phyloP scores from a whole-genome alignment of 2,797 vertebrate genomes.

The Ctenochaetus hawaiiensis region DNA sequence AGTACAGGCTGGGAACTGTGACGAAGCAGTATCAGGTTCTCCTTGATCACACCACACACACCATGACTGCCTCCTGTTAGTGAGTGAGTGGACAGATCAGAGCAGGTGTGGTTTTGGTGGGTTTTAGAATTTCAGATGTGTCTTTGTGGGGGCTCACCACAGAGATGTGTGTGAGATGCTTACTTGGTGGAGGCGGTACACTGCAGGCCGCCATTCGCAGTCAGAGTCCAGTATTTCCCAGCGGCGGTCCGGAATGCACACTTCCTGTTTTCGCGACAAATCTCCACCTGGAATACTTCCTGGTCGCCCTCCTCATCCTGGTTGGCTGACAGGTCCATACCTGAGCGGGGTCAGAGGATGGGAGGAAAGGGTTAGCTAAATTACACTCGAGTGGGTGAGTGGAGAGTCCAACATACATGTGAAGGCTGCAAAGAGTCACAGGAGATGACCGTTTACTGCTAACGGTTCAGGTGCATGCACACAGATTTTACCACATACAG shows the following conservation, averaged over 20 bases:
- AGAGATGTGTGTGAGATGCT: slow-evolving; percentile 46
- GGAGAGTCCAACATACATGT: neutral
- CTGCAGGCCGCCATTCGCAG: slow-evolving; percentile 91
- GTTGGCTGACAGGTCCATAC: slow-evolving; percentile 97
- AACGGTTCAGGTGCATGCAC: neutral
- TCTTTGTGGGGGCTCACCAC: no score
- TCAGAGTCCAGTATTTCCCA: slow-evolving; percentile 97
- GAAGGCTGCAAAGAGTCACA: neutral
- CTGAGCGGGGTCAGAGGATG: slow-evolving; percentile 69
- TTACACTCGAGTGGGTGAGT: neutral
- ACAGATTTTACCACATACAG: slow-evolving; percentile 22
- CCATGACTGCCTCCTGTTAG: neutral
- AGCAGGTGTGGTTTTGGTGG: slow-evolving; percentile 39
- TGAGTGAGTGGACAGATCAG: slow-evolving; percentile 10
- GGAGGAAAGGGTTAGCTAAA: neutral
- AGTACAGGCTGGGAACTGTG: slow-evolving; percentile 23
- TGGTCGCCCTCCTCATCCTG: slow-evolving; percentile 96
- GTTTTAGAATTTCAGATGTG: neutral
- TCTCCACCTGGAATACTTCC: slow-evolving; percentile 98
- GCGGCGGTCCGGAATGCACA: slow-evolving; percentile 94
- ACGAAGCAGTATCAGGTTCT: slow-evolving; percentile 32
- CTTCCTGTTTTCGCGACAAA: slow-evolving; percentile 93
- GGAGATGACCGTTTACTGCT: neutral
- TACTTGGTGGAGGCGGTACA: slow-evolving; percentile 93
- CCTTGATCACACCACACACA: slow-evolving; percentile 2